Conservation (phyloP, 2,113 vertebrate species). For the Leptobrachium leishanense region DNA sequence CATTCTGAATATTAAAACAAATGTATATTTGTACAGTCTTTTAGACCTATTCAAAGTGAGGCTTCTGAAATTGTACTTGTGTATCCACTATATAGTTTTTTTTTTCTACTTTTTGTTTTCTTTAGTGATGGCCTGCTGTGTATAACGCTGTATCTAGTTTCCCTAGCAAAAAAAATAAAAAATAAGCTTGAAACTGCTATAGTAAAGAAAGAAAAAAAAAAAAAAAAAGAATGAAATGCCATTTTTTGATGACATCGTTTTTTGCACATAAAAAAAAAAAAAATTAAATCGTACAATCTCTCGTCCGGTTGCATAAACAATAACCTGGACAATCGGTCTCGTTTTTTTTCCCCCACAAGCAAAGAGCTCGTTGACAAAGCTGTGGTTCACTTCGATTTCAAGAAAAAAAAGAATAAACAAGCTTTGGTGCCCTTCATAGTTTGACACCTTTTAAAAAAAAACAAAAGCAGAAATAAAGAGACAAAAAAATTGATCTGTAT, state of each 20-base stretch:
- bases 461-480: not conserved
- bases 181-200: constrained; percentile 86
- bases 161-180: constrained; percentile 67
- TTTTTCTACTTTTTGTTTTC: constrained; percentile 77
- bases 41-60: constrained; percentile 90
- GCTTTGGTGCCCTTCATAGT: constrained; percentile 75
- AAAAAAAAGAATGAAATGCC: constrained; percentile 50
- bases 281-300: constrained; percentile 77
- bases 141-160: constrained; percentile 91
- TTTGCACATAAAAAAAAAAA: constrained; percentile 76
- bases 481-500: constrained; percentile 64
- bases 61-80: constrained; percentile 82
- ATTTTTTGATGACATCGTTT: constrained; percentile 77
- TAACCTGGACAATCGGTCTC: constrained; percentile 67
- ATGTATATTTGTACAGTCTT: constrained; percentile 99
- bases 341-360: not conserved
- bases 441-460: constrained; percentile 75
- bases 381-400: constrained; percentile 75
- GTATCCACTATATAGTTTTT: constrained; percentile 84
- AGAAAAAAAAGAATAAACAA: constrained; percentile 58
- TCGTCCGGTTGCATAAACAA: constrained; percentile 74
- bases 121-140: constrained; percentile 92
- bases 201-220: constrained; percentile 61
- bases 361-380: constrained; percentile 68
- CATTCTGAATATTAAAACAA: constrained; percentile 80